Evolutionary conservation across 2,888 invertebrate species (phyloP), one percentile per base, ranked within the genome.

Genomic region (Sarcophaga caerulescens): DNA sequence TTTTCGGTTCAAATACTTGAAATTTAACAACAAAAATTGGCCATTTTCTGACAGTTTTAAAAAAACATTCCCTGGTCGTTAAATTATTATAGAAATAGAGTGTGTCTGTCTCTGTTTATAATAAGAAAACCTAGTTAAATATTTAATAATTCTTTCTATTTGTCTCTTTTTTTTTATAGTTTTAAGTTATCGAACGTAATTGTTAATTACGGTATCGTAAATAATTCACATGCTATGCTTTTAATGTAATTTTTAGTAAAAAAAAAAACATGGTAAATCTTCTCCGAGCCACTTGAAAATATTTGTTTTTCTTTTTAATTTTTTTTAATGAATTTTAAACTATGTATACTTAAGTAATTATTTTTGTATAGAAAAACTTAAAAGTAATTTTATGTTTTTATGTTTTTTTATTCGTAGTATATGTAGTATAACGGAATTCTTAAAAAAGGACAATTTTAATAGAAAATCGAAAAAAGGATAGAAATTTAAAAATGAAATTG

Each of bases 221-320:
- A 52, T 14, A 47, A 14, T 47, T 47, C 14, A 4, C 14, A 47
- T 12, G 14, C 12, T 52, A 14, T 52, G 17, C 17, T 52, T 52
- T 52, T 14, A 52, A 52, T 52, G 10, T 17, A 52, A 52, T 14
- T 17, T 52, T 52, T 73, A 71, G 65, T 76, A 74, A 69, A n/a
- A n/a, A n/a, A n/a, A n/a, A n/a, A 45, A 69, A 65, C 66, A 82
- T 47, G 79, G 62, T 82, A 85, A 84, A 76, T 81, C 81, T 85
- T 88, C 80, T 87, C 88, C 88, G 88, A 88, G 88, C 88, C 88
- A 88, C 77, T 81, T 78, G 62, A 71, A 81, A 12, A 69, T 74
- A 77, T 35, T 62, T 59, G 57, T 80, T 81, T 68, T 84, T 75
- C 66, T 75, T 75, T 71, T 63, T 77, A 78, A 25, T 52, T 11